Percentiles rank a stretch among this genome's conserved stretches.
Conservation (phyloP, 2,113 vertebrate species). For the Cavia aperea region DNA sequence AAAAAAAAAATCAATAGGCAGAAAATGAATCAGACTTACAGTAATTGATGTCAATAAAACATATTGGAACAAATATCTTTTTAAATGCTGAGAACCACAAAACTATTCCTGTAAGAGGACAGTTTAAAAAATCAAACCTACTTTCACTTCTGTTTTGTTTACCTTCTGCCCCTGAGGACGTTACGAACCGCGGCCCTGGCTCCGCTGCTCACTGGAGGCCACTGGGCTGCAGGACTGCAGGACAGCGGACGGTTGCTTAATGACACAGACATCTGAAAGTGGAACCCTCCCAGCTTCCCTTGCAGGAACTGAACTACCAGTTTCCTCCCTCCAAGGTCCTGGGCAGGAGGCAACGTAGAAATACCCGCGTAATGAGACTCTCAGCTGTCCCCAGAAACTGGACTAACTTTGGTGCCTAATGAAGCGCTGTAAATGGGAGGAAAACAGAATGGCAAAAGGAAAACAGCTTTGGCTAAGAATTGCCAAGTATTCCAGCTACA, state of each 20-base stretch:
- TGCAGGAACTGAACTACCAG: not conserved
- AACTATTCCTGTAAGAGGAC: constrained; percentile 69
- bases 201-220: not conserved
- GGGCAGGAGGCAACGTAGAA: not conserved
- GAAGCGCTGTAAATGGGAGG: not conserved
- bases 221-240: not conserved
- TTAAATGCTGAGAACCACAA: constrained; percentile 63
- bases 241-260: not conserved
- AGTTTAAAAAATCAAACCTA: constrained; percentile 43
- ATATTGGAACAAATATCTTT: constrained; percentile 62
- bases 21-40: constrained; percentile 75
- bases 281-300: constrained; percentile 7
- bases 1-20: constrained; percentile 69
- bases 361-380: not conserved
- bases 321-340: not conserved
- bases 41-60: constrained; percentile 70
- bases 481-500: not conserved
- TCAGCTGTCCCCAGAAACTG: not conserved
- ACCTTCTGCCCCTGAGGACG: constrained; percentile 53
- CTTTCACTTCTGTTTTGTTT: constrained; percentile 67
- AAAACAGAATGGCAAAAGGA: not conserved
- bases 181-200: not conserved
- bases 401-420: not conserved
- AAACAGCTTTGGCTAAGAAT: not conserved
- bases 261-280: not conserved